These are phyloP conservation scores for Napeogenes sylphis DNA, from an alignment of 2,888 invertebrate species.

Conservation along the genomic window DNA sequence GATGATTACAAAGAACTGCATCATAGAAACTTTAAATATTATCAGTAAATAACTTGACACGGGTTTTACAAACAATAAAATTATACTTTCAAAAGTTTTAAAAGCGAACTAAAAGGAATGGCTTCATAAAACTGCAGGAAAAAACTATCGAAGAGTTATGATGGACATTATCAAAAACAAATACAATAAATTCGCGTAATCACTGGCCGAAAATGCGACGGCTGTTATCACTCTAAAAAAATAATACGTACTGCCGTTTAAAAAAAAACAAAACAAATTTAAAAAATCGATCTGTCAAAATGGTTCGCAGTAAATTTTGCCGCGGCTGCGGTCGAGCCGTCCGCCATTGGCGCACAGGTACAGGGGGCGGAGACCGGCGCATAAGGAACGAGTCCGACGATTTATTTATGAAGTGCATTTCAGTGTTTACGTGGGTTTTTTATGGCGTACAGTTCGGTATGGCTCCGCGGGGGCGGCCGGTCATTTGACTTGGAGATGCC, in stretches of 20 bases:
- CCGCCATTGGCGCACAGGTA: slow-evolving; percentile 51
- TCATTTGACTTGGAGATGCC: slow-evolving; percentile 54
- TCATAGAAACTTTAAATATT: slow-evolving; percentile 5
- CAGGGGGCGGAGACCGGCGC: slow-evolving; percentile 61
- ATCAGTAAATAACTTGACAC: background rate
- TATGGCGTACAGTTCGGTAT: slow-evolving; percentile 43
- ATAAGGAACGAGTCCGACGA: slow-evolving; percentile 56
- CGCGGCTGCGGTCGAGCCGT: slow-evolving; percentile 45
- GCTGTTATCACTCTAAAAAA: slow-evolving; percentile 56
- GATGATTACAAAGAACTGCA: slow-evolving; percentile 35
- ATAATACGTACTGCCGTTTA: slow-evolving; percentile 36
- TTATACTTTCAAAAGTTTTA: slow-evolving; percentile 17
- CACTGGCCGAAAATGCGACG: slow-evolving; percentile 61
- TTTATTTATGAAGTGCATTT: slow-evolving; percentile 73
- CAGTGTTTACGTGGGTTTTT: slow-evolving; percentile 42
- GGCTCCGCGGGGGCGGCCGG: slow-evolving; percentile 46
- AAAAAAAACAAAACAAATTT: slow-evolving; percentile 51
- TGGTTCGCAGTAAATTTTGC: slow-evolving; percentile 70
- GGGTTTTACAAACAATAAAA: background rate
- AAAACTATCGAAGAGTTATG: slow-evolving; percentile 31
- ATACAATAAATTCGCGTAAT: slow-evolving; percentile 64
- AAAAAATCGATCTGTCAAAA: slow-evolving; percentile 75
- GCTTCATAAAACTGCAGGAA: slow-evolving; percentile 32
- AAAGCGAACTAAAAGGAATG: slow-evolving; percentile 27
- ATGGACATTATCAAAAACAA: slow-evolving; percentile 57